Percentiles rank a stretch among this genome's conserved stretches.
These are phyloP conservation scores for Morinoia aosen DNA, from an alignment of 2,888 invertebrate species.

Conservation along the genomic window DNA sequence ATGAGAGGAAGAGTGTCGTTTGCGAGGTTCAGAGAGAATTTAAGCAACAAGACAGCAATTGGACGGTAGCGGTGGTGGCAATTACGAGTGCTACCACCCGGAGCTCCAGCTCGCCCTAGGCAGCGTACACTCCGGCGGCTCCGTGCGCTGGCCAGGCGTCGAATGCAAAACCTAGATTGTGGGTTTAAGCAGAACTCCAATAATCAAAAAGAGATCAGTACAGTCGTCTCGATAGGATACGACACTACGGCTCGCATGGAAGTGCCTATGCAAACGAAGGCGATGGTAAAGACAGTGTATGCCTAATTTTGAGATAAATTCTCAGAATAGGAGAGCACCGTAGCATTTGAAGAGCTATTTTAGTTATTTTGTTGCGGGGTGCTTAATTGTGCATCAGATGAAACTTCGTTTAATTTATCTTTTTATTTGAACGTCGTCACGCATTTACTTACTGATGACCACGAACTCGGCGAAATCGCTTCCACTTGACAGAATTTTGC, in stretches of 20 bases:
- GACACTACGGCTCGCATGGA: neutral
- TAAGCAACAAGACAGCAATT: neutral
- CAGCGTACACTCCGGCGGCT: neutral
- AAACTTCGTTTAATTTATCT: neutral
- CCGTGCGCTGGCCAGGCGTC: neutral
- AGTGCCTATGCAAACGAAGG: neutral
- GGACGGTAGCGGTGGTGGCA: neutral
- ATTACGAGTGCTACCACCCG: neutral
- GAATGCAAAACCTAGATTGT: neutral
- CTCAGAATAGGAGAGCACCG: neutral
- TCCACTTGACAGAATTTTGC: neutral
- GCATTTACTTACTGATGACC: neutral
- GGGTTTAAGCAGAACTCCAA: neutral
- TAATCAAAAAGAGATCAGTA: conserved; percentile 1
- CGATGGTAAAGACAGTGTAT: neutral
- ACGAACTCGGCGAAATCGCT: neutral
- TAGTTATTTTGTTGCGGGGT: neutral
- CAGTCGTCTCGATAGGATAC: neutral
- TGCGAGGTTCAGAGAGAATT: neutral
- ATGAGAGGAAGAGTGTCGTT: conserved; percentile 12
- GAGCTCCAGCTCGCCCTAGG: neutral
- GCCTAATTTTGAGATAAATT: too few species aligned
- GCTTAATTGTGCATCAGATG: neutral
- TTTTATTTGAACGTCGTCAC: neutral
- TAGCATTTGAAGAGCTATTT: neutral